Percentiles rank a stretch among this genome's conserved stretches.
phyloP scores from a whole-genome alignment of 2,797 vertebrate genomes.

The Microchirus variegatus region DNA sequence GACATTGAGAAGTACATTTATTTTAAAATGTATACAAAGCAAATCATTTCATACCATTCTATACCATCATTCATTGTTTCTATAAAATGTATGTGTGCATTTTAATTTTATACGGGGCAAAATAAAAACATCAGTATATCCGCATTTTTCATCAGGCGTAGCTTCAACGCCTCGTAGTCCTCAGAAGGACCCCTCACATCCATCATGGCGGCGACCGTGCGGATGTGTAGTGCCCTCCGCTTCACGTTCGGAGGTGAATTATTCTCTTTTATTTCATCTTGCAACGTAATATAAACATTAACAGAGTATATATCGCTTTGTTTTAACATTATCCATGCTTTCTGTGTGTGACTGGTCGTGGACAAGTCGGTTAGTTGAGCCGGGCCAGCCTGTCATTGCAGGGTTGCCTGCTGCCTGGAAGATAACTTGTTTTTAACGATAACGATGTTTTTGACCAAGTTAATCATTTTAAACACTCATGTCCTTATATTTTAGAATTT shows the following conservation, averaged over 20 bases:
- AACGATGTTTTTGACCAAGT: too few species aligned
- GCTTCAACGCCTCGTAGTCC: conserved; percentile 24
- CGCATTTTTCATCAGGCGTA: conserved; percentile 61
- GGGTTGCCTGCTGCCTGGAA: too few species aligned
- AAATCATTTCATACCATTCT: too few species aligned
- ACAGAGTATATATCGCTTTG: fast-evolving
- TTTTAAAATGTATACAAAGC: too few species aligned
- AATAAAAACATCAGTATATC: too few species aligned
- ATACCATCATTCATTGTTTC: too few species aligned
- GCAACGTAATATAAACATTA: fast-evolving
- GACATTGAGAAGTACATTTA: too few species aligned
- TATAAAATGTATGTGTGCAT: too few species aligned
- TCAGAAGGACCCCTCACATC: conserved; percentile 51
- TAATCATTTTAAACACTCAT: too few species aligned
- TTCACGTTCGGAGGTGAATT: conserved; percentile 59
- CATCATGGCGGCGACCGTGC: conserved; percentile 73
- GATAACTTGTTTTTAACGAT: too few species aligned
- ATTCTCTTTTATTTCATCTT: not conserved
- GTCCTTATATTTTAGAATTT: too few species aligned
- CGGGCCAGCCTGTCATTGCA: not conserved
- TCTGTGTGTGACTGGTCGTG: fast-evolving
- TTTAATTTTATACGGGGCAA: too few species aligned
- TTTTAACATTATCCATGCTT: fast-evolving
- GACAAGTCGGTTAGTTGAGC: not conserved
- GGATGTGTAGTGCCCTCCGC: conserved; percentile 70